Evolutionary conservation across 2,888 invertebrate genomes (phyloP), one percentile per base, ranked within the genome.

Genomic region (Sphaerophoria taeniata): DNA sequence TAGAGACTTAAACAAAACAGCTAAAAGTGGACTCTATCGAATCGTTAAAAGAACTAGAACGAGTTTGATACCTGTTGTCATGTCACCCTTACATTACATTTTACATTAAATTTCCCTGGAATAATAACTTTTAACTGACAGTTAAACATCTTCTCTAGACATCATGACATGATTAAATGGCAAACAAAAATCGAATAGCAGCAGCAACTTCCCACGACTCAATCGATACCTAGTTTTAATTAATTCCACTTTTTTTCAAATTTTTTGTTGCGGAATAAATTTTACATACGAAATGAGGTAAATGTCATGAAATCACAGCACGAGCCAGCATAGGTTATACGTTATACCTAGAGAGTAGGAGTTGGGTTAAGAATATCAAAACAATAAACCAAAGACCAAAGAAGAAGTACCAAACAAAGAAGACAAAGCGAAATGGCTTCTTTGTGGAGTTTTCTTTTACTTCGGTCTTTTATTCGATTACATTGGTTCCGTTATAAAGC

Each of bases 401-500:
- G 16, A 43, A 43, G 39, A 39, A 55, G 33, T 49, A 55, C 12
- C 14, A 63, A 33, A 33, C 45, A 33, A 16, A 14, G 34, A 65
- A 16, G 6, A 49, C 56, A 53, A 56, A 60, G 12, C 11, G 56
- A 80, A 74, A 80, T 80, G 69, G 14, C 58, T 72, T 76, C 58
- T 72, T 76, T 47, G 34, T 63, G 39, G 31, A 34, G 65, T 60
- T 39, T 69, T 70, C 81, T 61, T 70, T 45, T 69, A 71, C 60
- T 85, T 58, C 3, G 11, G 34, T 49, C 73, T 81, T 73, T 80
- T 56, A 81, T 81, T 81, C 73, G 76, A 81, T 85, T 85, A 85
- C 85, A 81, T 85, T 81, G 81, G 85, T 85, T 85, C 85, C 85
- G 85, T 85, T 85, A 81, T 81, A 39, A 85, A 74, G 77, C 85